phyloP scores from a whole-genome alignment of 2,113 vertebrate species.

The Callocephalon fimbriatum region DNA sequence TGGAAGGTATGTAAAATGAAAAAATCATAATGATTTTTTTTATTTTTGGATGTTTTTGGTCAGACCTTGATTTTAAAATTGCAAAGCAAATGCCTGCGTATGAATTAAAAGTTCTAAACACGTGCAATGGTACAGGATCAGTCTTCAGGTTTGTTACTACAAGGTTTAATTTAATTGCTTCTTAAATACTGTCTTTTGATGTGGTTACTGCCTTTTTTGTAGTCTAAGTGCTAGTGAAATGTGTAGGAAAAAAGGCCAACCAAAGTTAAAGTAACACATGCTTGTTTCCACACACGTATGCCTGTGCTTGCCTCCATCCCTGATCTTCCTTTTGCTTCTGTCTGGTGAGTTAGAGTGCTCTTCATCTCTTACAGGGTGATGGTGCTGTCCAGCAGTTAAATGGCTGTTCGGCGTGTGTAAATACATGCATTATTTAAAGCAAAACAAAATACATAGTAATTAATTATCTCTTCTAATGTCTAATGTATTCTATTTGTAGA shows the following conservation, averaged over 20 bases:
- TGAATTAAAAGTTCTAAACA: neutral
- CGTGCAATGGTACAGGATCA: neutral
- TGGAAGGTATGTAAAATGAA: neutral
- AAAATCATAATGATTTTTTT: neutral
- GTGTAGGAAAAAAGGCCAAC: neutral
- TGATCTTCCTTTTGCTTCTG: neutral
- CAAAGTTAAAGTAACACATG: neutral
- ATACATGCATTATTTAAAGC: neutral
- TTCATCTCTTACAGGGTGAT: neutral
- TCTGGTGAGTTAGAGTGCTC: neutral
- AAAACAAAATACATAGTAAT: neutral
- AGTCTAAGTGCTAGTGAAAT: neutral
- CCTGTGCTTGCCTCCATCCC: no score
- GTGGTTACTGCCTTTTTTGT: neutral
- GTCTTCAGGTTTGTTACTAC: neutral
- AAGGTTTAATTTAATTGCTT: neutral
- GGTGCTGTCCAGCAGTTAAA: neutral
- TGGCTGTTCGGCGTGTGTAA: neutral
- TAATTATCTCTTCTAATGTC: neutral
- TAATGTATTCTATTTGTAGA: constrained; percentile 70
- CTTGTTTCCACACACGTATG: neutral
- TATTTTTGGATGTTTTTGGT: neutral
- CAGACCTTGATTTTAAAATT: neutral
- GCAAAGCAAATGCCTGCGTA: neutral
- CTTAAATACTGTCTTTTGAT: neutral